Evolutionary conservation across 2,797 vertebrate genomes (phyloP).

Genomic region (Falco cherrug): DNA sequence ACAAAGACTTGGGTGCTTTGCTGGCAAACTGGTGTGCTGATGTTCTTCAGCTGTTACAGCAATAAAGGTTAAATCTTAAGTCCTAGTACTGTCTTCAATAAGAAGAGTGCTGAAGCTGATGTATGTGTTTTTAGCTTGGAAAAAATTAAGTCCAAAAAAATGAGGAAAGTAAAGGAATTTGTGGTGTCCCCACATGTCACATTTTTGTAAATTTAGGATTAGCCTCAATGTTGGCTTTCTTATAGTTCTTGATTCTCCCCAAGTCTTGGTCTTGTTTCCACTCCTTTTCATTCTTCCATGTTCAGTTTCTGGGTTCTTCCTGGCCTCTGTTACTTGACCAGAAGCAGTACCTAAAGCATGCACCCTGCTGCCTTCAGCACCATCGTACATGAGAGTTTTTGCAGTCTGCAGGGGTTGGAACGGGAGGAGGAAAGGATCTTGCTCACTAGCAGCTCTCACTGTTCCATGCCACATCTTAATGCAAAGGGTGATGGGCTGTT

Average conservation of each 20-base stretch:
- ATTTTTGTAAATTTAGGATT: neutral
- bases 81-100: neutral
- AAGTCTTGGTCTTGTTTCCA: neutral
- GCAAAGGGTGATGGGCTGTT: accelerated
- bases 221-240: neutral
- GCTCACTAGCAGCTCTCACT: neutral
- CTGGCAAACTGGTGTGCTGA: neutral
- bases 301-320: neutral
- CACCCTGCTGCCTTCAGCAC: neutral
- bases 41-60: neutral
- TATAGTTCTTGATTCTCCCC: neutral
- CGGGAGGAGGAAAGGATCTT: neutral
- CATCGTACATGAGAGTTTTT: neutral
- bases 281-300: neutral
- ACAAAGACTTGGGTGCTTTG: neutral
- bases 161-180: neutral
- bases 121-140: neutral
- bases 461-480: neutral
- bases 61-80: neutral
- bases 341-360: neutral
- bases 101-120: neutral
- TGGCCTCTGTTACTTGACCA: neutral
- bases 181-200: neutral
- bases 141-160: neutral
- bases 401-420: neutral